phyloP scores from a whole-genome alignment of 1,140 invertebrate genomes.

The Platyura marginata region DNA sequence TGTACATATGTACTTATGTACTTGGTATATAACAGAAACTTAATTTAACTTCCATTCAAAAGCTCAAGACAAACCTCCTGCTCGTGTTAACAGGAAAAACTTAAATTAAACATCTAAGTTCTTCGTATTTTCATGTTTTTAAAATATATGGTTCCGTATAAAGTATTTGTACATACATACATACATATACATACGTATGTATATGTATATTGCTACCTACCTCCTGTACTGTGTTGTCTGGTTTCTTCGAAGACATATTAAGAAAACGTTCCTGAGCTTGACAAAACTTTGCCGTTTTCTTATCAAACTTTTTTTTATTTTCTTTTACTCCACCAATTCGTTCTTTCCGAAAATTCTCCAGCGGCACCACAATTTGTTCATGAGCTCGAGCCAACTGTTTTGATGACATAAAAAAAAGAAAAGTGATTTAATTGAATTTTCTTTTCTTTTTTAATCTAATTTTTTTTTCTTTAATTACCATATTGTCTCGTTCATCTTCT shows the following conservation, averaged over 20 bases:
- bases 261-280: constrained; percentile 87
- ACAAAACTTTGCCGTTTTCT: constrained; percentile 92
- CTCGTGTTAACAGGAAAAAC: no score
- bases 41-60: no score
- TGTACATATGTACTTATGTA: no score
- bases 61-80: no score
- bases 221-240: constrained; percentile 79
- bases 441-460: background rate
- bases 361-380: constrained; percentile 75
- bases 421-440: constrained; percentile 1
- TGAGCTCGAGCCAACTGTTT: constrained; percentile 70
- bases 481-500: constrained; percentile 87
- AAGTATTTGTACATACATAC: no score
- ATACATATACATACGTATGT: no score
- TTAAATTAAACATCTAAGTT: no score
- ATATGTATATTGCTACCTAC: no score
- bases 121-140: no score
- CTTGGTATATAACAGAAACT: no score
- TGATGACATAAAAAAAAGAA: constrained; percentile 19
- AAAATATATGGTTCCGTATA: no score
- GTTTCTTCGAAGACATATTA: constrained; percentile 85
- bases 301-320: constrained; percentile 94
- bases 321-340: constrained; percentile 91
- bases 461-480: no score
- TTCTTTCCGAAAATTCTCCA: constrained; percentile 86